Percentiles rank a stretch among this genome's conserved stretches.
These are phyloP conservation scores for Cynopterus sphinx DNA, from an alignment of 2,797 vertebrate genomes.

Conservation along the genomic window DNA sequence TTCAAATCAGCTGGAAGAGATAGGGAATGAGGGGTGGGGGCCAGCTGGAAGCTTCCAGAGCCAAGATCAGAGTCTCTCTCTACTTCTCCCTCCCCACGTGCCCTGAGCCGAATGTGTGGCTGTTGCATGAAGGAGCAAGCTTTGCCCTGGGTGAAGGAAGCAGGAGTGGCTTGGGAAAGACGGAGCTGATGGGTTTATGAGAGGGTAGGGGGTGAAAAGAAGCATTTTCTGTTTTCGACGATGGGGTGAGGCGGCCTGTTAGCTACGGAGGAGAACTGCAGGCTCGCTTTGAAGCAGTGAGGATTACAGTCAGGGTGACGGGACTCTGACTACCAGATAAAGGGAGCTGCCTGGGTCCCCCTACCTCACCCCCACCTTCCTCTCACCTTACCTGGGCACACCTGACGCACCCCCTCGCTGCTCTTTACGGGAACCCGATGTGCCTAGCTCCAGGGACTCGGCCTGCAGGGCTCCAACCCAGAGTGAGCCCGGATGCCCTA, in stretches of 20 bases:
- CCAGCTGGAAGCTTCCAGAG: background rate
- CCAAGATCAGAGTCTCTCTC: background rate
- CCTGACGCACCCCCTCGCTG: accelerated
- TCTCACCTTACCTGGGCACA: background rate
- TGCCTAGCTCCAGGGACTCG: background rate
- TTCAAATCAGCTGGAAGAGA: background rate
- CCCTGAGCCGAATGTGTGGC: background rate
- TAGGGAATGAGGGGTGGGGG: background rate
- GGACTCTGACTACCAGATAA: background rate
- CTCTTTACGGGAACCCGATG: background rate
- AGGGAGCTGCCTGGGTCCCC: background rate
- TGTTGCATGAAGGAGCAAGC: background rate
- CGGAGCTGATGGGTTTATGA: background rate
- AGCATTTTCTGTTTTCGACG: background rate
- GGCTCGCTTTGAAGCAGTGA: background rate
- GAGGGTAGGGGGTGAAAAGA: accelerated
- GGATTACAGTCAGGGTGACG: background rate
- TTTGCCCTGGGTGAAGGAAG: background rate
- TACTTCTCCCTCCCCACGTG: background rate
- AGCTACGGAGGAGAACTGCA: background rate
- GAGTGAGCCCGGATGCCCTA: background rate
- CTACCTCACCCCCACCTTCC: background rate
- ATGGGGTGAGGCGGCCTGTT: background rate
- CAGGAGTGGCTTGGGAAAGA: background rate
- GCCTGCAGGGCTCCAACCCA: background rate